Conservation (phyloP, 2,113 vertebrate species). For the Ellobius talpinus region DNA sequence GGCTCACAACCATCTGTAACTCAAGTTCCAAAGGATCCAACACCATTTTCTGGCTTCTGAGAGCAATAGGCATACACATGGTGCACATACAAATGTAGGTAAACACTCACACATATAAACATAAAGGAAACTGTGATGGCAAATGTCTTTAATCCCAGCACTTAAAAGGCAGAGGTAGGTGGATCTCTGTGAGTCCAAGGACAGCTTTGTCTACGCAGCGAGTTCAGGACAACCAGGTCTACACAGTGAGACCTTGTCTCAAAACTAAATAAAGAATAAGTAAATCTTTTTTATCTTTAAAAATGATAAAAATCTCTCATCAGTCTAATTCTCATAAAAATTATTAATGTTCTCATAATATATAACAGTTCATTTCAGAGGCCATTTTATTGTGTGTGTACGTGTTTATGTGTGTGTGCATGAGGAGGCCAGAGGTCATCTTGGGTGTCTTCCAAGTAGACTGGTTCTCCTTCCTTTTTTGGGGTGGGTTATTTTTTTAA, state of each 20-base stretch:
- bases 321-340: conserved; percentile 20
- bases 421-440: background rate
- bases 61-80: background rate
- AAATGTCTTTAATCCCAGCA: background rate
- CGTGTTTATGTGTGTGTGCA: background rate
- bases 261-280: conserved; percentile 31
- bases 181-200: background rate
- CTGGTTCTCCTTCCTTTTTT: background rate
- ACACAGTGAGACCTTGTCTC: background rate
- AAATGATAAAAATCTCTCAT: conserved; percentile 17
- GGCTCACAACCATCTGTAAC: background rate
- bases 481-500: background rate
- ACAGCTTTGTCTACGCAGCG: background rate
- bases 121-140: background rate
- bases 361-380: background rate
- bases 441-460: background rate
- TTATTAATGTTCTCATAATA: conserved; percentile 29
- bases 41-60: background rate
- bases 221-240: background rate
- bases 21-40: background rate
- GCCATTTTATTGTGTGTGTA: background rate
- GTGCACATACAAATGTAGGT: background rate
- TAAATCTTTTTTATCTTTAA: background rate
- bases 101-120: background rate
- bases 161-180: background rate